phyloP scores from a whole-genome alignment of 2,888 invertebrate genomes.

The Cheiracanthium punctorium region DNA sequence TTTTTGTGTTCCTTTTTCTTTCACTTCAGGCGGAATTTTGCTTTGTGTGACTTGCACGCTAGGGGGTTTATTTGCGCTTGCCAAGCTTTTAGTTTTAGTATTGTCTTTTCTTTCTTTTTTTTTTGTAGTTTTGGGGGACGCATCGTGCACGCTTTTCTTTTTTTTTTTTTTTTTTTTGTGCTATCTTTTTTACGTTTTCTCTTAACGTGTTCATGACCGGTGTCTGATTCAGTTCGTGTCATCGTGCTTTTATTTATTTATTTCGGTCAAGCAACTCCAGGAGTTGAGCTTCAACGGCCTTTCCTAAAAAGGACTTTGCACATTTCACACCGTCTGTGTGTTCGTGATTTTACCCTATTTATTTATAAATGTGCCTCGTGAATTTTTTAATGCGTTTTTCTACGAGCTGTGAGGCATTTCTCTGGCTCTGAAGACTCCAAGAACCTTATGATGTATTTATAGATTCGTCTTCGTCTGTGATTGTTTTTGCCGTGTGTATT shows the following conservation, averaged over 20 bases:
- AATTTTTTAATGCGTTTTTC: background rate
- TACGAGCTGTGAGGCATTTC: background rate
- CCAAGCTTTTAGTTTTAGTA: background rate
- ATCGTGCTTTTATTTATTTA: too few species aligned
- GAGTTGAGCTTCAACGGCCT: too few species aligned
- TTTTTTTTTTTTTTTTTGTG: too few species aligned
- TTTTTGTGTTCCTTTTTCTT: background rate
- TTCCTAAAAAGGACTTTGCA: too few species aligned
- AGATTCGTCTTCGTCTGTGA: constrained; percentile 50
- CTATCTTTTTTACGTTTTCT: too few species aligned
- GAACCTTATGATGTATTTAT: constrained; percentile 27
- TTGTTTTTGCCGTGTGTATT: constrained; percentile 28
- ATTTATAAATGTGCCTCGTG: background rate
- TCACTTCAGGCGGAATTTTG: background rate
- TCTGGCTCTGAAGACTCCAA: background rate
- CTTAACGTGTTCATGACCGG: too few species aligned
- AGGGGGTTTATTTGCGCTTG: background rate
- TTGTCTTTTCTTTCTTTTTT: background rate
- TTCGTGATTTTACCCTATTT: background rate
- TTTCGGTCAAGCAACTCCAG: too few species aligned
- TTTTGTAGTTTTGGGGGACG: background rate
- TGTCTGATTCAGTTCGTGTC: too few species aligned
- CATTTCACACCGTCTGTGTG: too few species aligned
- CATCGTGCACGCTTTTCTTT: background rate
- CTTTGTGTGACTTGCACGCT: background rate